These are phyloP conservation scores for Pristis pectinata DNA, from an alignment of 2,797 vertebrate species.

Conservation along the genomic window DNA sequence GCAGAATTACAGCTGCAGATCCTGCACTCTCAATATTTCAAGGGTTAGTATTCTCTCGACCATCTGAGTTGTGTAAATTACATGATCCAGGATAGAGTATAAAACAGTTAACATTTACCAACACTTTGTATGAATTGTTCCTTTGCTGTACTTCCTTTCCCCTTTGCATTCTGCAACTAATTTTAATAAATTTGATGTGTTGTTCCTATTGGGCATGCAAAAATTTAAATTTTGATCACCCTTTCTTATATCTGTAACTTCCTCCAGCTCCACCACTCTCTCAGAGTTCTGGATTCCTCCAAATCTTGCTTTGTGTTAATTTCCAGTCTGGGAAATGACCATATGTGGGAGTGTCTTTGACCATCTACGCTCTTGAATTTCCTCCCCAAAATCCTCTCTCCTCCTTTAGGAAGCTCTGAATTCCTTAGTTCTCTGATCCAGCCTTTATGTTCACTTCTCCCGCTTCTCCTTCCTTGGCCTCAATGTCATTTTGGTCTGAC, in stretches of 20 bases:
- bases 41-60: neutral
- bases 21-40: neutral
- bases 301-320: neutral
- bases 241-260: neutral
- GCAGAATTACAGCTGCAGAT: neutral
- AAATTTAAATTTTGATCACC: neutral
- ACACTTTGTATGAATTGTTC: neutral
- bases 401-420: neutral
- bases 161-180: neutral
- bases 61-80: neutral
- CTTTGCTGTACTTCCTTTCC: neutral
- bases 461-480: neutral
- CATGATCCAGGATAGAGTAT: neutral
- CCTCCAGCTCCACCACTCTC: neutral
- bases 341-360: too few species aligned
- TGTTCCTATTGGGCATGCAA: neutral
- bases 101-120: neutral
- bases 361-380: neutral
- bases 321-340: neutral
- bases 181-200: neutral
- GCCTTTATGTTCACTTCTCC: neutral
- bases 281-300: neutral
- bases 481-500: neutral
- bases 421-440: neutral
- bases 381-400: neutral